Evolutionary conservation across 37 sponge, comb jelly and placozoan genomes (phyloP).

Genomic region (Ephydatia muelleri): DNA sequence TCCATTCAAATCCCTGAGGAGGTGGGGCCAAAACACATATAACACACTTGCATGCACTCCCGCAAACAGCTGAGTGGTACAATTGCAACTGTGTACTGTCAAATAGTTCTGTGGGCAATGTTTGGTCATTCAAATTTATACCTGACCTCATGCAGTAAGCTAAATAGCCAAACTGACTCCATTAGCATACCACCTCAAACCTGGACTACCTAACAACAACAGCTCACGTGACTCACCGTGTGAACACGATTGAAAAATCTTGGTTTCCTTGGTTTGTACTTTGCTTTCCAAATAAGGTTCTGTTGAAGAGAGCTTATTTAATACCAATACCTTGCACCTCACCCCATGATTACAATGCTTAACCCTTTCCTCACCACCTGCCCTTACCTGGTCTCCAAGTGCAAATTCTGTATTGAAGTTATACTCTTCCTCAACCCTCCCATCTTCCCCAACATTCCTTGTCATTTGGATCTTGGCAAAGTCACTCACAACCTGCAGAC

Average conservation of each 20-base stretch:
- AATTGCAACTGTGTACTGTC: too few species aligned
- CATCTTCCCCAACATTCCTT: conserved; percentile 57
- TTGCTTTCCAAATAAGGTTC: conserved; percentile 90
- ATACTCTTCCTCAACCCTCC: conserved; percentile 80
- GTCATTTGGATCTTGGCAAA: conserved; percentile 38
- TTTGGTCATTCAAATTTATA: too few species aligned
- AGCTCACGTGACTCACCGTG: conserved; percentile 62
- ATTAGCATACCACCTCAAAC: not conserved
- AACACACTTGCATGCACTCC: too few species aligned
- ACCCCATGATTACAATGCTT: not conserved
- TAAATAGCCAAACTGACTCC: not conserved
- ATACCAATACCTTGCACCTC: not conserved
- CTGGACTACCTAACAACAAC: not conserved
- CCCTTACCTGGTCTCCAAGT: conserved; percentile 37
- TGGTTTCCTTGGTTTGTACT: conserved; percentile 96
- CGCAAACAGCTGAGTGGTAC: too few species aligned
- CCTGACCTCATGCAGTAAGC: too few species aligned
- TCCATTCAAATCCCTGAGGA: conserved; percentile 97
- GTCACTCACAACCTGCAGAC: conserved; percentile 36
- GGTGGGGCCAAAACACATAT: not conserved
- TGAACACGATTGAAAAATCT: conserved; percentile 98
- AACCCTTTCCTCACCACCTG: not conserved
- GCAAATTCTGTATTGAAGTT: conserved; percentile 84
- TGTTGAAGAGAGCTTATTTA: not conserved
- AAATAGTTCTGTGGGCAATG: too few species aligned